Conservation (phyloP, 2,797 vertebrate species). For the Triplophysa yarkandensis region DNA sequence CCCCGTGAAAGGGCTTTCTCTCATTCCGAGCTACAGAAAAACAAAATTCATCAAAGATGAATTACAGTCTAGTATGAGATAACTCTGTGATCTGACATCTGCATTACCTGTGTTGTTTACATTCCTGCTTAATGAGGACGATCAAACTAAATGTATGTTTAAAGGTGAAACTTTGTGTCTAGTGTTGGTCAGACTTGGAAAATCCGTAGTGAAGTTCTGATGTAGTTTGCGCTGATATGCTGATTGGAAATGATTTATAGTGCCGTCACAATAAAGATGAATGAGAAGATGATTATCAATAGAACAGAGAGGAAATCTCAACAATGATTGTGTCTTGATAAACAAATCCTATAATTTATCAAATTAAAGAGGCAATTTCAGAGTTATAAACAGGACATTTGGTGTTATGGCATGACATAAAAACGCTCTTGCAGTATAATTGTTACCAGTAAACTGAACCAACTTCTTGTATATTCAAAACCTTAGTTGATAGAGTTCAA, state of each 20-base stretch:
- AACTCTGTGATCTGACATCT: slow-evolving; percentile 50
- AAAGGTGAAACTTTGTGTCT: not conserved
- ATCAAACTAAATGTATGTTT: slow-evolving; percentile 1
- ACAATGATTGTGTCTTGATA: not conserved
- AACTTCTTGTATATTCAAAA: no score
- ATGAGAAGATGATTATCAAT: slow-evolving; percentile 1
- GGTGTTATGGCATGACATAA: no score
- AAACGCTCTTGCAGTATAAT: no score
- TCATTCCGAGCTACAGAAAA: slow-evolving; percentile 57
- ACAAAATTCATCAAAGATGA: slow-evolving; percentile 71
- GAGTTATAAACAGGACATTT: no score
- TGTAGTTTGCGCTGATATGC: not conserved
- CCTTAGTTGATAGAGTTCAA: no score
- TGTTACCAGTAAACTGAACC: no score
- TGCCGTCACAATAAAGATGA: not conserved
- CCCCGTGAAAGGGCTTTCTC: slow-evolving; percentile 66
- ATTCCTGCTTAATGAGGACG: not conserved
- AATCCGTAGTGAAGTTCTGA: not conserved
- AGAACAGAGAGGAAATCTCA: not conserved
- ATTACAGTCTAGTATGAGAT: slow-evolving; percentile 69
- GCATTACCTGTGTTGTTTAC: slow-evolving; percentile 16
- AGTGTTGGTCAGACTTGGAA: not conserved
- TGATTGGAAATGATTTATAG: slow-evolving; percentile 11
- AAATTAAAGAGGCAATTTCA: no score
- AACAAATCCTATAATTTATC: not conserved